Percentiles rank a stretch among this genome's conserved stretches.
These are phyloP conservation scores for Nothoprocta pentlandii DNA, from an alignment of 2,113 vertebrate species.

Conservation along the genomic window DNA sequence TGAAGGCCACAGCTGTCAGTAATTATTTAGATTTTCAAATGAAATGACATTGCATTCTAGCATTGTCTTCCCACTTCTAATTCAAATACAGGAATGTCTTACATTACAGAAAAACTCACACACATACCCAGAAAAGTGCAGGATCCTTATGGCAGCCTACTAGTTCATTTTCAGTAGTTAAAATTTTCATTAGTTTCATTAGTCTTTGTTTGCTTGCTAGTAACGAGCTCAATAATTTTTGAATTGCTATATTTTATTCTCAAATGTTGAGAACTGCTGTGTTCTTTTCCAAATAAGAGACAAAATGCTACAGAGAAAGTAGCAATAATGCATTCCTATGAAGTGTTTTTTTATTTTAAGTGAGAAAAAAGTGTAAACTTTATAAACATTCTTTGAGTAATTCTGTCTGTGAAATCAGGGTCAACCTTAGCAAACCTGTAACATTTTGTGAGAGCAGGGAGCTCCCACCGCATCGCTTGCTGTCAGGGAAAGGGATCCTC, in stretches of 20 bases:
- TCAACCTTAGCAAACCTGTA: not conserved
- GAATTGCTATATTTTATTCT: not conserved
- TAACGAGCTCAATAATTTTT: not conserved
- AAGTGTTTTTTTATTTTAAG: not conserved
- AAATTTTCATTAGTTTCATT: not conserved
- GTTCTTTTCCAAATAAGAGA: not conserved
- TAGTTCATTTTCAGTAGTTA: not conserved
- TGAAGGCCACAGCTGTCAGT: not conserved
- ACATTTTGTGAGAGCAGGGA: not conserved
- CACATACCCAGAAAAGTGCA: too few species aligned
- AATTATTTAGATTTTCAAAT: not conserved
- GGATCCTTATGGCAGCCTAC: not conserved
- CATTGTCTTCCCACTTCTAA: not conserved
- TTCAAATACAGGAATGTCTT: not conserved
- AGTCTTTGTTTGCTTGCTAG: not conserved
- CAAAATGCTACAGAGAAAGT: not conserved
- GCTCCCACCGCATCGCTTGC: accelerated
- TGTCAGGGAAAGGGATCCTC: not conserved
- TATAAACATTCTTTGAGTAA: not conserved
- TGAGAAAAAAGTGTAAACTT: not conserved
- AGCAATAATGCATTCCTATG: not conserved
- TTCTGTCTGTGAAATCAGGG: not conserved
- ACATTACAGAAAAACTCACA: not conserved
- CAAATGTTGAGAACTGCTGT: not conserved
- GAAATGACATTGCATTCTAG: not conserved